phyloP scores from a whole-genome alignment of 2,797 vertebrate species.

The Octomys mimax region DNA sequence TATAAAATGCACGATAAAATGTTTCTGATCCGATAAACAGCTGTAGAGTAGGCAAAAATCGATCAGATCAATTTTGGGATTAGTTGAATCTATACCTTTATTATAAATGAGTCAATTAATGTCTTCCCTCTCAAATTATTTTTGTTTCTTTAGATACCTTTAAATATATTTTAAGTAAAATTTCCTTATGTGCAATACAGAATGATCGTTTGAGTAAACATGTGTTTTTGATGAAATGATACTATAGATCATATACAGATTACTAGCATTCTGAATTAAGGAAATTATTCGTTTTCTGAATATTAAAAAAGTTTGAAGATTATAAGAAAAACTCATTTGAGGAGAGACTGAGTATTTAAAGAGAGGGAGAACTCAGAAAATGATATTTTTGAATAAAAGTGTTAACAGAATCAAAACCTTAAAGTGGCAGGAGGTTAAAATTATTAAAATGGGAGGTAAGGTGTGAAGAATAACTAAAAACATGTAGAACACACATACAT shows the following conservation, averaged over 20 bases:
- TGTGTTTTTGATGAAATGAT: background rate
- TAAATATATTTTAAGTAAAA: constrained; percentile 13
- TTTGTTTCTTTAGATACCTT: background rate
- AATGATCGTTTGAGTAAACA: background rate
- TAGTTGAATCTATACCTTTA: constrained; percentile 31
- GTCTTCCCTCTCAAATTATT: constrained; percentile 40
- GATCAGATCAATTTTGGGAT: background rate
- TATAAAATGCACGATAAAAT: constrained; percentile 18
- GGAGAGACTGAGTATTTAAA: background rate
- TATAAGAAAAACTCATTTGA: constrained; percentile 34
- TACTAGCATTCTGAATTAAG: background rate
- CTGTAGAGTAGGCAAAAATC: background rate
- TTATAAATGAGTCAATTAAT: background rate
- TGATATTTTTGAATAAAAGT: background rate
- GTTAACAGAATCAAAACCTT: background rate
- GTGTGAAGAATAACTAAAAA: background rate
- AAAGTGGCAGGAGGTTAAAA: background rate
- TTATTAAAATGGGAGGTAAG: background rate
- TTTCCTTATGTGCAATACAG: background rate
- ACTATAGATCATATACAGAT: background rate
- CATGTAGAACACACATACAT: background rate
- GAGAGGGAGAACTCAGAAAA: background rate
- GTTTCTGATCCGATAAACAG: constrained; percentile 40
- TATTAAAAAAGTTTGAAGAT: constrained; percentile 2
- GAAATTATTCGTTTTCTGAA: constrained; percentile 6